Conservation (phyloP, 2,797 vertebrate species). For the Enteromius viviparus region DNA sequence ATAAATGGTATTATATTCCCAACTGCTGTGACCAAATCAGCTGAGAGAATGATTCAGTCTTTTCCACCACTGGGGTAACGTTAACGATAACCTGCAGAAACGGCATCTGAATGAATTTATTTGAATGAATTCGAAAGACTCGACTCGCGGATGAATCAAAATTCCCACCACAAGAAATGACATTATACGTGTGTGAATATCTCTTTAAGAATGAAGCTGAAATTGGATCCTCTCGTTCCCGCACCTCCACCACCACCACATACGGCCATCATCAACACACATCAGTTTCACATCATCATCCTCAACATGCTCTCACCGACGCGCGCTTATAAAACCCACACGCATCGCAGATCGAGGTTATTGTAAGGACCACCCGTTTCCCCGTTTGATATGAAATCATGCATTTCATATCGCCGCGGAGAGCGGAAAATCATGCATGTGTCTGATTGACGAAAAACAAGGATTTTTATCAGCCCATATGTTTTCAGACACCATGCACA, state of each 20-base stretch:
- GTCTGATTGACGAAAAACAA: constrained; percentile 32
- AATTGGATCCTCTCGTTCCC: constrained; percentile 68
- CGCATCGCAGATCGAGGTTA: constrained; percentile 6
- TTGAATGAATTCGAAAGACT: constrained; percentile 10
- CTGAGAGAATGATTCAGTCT: constrained; percentile 1
- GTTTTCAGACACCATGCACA: constrained; percentile 46
- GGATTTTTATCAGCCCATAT: constrained; percentile 36
- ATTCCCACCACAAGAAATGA: neutral
- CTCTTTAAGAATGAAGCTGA: constrained; percentile 76
- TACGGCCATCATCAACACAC: constrained; percentile 51
- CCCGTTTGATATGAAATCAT: constrained; percentile 65
- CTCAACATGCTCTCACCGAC: constrained; percentile 61
- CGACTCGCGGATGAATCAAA: constrained; percentile 7
- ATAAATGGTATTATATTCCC: neutral
- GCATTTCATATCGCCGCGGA: constrained; percentile 49
- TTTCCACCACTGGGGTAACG: neutral
- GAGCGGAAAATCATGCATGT: constrained; percentile 8
- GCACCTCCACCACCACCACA: constrained; percentile 56
- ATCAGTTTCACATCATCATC: constrained; percentile 61
- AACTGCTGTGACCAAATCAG: neutral
- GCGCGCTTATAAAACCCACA: constrained; percentile 50
- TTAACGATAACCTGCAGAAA: neutral
- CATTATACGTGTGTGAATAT: constrained; percentile 55
- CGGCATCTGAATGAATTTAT: neutral
- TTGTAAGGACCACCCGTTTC: constrained; percentile 45